These are phyloP conservation scores for Drosophila mimica DNA, from an alignment of 2,888 invertebrate species.

Conservation along the genomic window DNA sequence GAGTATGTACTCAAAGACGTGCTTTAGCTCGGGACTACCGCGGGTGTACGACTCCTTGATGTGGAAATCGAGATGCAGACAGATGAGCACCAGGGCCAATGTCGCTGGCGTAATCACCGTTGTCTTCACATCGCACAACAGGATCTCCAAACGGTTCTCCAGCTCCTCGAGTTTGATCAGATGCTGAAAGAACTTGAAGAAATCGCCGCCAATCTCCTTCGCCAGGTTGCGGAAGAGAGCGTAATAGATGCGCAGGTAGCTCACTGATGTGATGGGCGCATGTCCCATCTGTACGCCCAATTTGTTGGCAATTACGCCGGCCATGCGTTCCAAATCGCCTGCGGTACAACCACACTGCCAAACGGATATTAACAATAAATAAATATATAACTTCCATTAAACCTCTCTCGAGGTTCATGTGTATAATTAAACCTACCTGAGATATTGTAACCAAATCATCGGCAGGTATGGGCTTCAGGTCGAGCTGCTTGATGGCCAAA, in stretches of 20 bases:
- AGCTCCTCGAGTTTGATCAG: slow-evolving; percentile 87
- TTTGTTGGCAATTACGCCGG: slow-evolving; percentile 92
- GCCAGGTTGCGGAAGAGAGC: slow-evolving; percentile 87
- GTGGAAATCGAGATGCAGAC: slow-evolving; percentile 88
- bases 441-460: slow-evolving; percentile 89
- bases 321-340: slow-evolving; percentile 94
- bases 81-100: slow-evolving; percentile 91
- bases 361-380: slow-evolving; percentile 74
- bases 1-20: slow-evolving; percentile 89
- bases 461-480: slow-evolving; percentile 87
- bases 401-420: background rate
- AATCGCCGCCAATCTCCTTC: slow-evolving; percentile 86
- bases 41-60: slow-evolving; percentile 85
- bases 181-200: slow-evolving; percentile 86
- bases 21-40: slow-evolving; percentile 87
- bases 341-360: slow-evolving; percentile 91
- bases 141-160: slow-evolving; percentile 90
- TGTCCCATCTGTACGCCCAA: slow-evolving; percentile 88
- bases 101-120: slow-evolving; percentile 91
- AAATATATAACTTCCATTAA: background rate
- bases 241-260: slow-evolving; percentile 89
- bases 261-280: slow-evolving; percentile 88
- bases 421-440: slow-evolving; percentile 77
- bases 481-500: slow-evolving; percentile 90
- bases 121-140: slow-evolving; percentile 91